Evolutionary conservation across 1,140 invertebrate genomes (phyloP), one percentile per base, ranked within the genome.

Genomic region (Helicoverpa zea): DNA sequence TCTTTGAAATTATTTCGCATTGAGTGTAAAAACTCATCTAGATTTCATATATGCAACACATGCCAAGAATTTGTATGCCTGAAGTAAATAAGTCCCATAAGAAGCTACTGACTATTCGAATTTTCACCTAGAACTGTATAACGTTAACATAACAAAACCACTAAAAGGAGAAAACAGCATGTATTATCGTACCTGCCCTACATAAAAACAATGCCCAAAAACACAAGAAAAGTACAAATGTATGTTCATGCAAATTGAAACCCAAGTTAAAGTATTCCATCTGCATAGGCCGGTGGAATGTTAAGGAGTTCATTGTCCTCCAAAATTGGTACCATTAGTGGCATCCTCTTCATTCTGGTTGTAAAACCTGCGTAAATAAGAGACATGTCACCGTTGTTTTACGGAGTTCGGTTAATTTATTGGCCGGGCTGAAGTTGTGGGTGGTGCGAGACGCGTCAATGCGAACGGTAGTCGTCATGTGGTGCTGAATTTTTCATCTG

Each of bases 281-380:
- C 74, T 64, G 74, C 74, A 63, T 76, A 76, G 58, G 35, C 43
- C 73, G 30, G 43, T 61, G 7, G 43, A 23, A 23, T 30, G 14
- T 11, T 76, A 4, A 9, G 2, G 11, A 70, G 74, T 35, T 76
- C 74, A 13, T 61, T 54, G 64, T 58, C 52, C 73, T 68, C 66
- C 56, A 30, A 59, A 83, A 79, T 82, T 64, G 75, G 72, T 18
- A 29, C 16, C 70, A 82, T 79, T 63, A 79, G 75, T n/a, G 7
- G 61, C 70, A 79, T 79, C 81, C 76, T 82, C 52, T 64, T 75
- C 79, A 79, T 29, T 52, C 49, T 49, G 30, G 43, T 63, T 58
- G 58, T 77, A 73, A 81, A 81, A 81, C 75, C 54, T 81, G 61
- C 47, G 64, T 56, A 47, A 64, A 84, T 83, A 77, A 1, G 23